Evolutionary conservation across 2,888 invertebrate species (phyloP), one percentile per base, ranked within the genome.

Genomic region (Cryptocheilus praepositus): DNA sequence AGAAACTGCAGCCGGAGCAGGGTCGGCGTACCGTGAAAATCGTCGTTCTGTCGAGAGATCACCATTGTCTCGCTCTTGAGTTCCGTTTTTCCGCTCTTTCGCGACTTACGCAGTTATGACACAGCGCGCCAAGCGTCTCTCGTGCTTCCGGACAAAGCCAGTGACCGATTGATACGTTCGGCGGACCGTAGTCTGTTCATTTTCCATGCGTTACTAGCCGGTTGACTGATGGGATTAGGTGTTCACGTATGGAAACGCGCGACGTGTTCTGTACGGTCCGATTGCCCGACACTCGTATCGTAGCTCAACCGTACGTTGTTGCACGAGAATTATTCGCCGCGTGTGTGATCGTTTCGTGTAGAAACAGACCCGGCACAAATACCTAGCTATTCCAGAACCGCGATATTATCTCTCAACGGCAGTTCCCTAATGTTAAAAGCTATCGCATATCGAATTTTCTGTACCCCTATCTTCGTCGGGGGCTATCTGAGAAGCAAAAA

Each of bases 1-100:
- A 53, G n/a, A 53, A 28, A 25, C 28, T 54, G 8, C 25, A 11
- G 25, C 16, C 25, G 7, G 16, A 49, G 49, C 16, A 18, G 4
- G 46, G 56, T 70, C 77, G 64, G 22, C 46, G 64, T 64, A 43
- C 49, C 77, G 77, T 74, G 75, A 77, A 77, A 70, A 77, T 74
- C 78, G 57, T 19, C 62, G 67, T 68, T 74, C 69, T 71, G 36
- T 36, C 36, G 36, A 36, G 72, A 64, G 25, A 70, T 70, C 66
- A 63, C 60, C 59, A 61, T 58, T 70, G 64, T 64, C 58, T 53
- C 61, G 49, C 19, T 18, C 57, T 56, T 55, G 44, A 56, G 5
- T 19, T 56, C 46, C 36, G 36, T 36, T 36, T 36, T 51, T 22
- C 57, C 58, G 28, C 55, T 56, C 59, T 52, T 45, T 19, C 13